These are phyloP conservation scores for Chironomus tepperi DNA, from an alignment of 1,140 invertebrate genomes.

Conservation along the genomic window DNA sequence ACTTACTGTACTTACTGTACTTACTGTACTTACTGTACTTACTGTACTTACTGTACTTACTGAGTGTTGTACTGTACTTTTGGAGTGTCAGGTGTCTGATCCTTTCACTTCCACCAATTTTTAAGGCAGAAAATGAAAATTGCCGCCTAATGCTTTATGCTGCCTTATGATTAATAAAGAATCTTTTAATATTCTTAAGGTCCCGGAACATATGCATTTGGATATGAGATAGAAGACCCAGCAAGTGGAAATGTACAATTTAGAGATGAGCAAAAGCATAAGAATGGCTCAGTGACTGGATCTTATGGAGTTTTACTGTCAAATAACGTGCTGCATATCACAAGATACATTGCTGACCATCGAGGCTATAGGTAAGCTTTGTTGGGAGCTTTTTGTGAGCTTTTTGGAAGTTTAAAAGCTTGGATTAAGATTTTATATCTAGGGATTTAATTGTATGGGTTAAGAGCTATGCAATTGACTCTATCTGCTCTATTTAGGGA, in stretches of 20 bases:
- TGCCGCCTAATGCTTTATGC: neutral
- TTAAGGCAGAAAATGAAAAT: too few relatives aligned
- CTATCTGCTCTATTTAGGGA: too few relatives aligned
- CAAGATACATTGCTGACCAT: slow-evolving; percentile 52
- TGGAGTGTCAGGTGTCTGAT: too few relatives aligned
- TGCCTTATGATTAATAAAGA: neutral
- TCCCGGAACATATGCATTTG: slow-evolving; percentile 55
- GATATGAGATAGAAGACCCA: slow-evolving; percentile 56
- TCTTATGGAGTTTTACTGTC: slow-evolving; percentile 58
- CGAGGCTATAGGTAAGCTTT: slow-evolving; percentile 50
- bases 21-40: too few relatives aligned
- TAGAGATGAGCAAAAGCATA: slow-evolving; percentile 50
- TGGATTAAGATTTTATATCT: neutral
- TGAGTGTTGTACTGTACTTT: too few relatives aligned
- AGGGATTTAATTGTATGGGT: neutral
- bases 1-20: too few relatives aligned
- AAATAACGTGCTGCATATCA: slow-evolving; percentile 48
- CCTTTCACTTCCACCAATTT: too few relatives aligned
- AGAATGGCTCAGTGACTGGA: slow-evolving; percentile 56
- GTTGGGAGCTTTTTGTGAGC: too few relatives aligned
- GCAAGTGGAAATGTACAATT: slow-evolving; percentile 54
- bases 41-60: too few relatives aligned
- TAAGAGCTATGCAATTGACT: too few relatives aligned
- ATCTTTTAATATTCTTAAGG: slow-evolving; percentile 35
- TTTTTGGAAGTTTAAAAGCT: too few relatives aligned